Percentiles rank a stretch among this genome's conserved stretches.
Conservation (phyloP, 2,797 vertebrate species). For the Spinus olivaceus region DNA sequence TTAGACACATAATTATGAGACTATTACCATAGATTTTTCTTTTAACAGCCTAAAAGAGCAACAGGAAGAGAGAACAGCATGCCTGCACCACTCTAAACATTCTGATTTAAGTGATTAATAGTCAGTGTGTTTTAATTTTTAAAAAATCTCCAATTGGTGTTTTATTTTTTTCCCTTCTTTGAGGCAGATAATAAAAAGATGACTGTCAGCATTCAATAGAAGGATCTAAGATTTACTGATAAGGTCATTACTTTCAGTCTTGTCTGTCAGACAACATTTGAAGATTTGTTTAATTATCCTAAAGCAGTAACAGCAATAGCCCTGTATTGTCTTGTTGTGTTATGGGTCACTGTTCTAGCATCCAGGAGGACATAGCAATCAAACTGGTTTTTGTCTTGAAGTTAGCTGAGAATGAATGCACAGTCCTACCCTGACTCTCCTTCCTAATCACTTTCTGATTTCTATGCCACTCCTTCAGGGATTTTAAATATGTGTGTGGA, state of each 20-base stretch:
- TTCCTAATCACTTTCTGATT: constrained; percentile 42
- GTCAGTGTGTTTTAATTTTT: neutral
- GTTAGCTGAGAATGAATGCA: constrained; percentile 18
- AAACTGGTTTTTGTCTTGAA: constrained; percentile 25
- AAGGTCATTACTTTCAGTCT: constrained; percentile 37
- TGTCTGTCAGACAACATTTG: constrained; percentile 23
- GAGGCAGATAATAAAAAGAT: neutral
- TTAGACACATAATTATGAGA: neutral
- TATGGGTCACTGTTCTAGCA: constrained; percentile 18
- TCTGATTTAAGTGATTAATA: neutral
- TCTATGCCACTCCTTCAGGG: neutral
- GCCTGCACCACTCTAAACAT: neutral
- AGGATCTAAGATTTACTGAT: constrained; percentile 21
- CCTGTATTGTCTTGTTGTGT: neutral
- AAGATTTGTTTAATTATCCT: constrained; percentile 42
- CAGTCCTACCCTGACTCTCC: neutral
- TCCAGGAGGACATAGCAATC: neutral
- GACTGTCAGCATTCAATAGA: neutral
- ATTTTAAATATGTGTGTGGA: constrained; percentile 4
- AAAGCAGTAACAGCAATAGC: constrained; percentile 33
- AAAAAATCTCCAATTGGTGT: neutral
- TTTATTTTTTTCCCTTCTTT: constrained; percentile 8
- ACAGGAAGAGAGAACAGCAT: neutral
- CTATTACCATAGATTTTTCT: neutral
- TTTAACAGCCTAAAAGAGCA: neutral